Evolutionary conservation across 2,888 invertebrate species (phyloP), one percentile per base, ranked within the genome.

Genomic region (Rhimphoctona megacephalus): DNA sequence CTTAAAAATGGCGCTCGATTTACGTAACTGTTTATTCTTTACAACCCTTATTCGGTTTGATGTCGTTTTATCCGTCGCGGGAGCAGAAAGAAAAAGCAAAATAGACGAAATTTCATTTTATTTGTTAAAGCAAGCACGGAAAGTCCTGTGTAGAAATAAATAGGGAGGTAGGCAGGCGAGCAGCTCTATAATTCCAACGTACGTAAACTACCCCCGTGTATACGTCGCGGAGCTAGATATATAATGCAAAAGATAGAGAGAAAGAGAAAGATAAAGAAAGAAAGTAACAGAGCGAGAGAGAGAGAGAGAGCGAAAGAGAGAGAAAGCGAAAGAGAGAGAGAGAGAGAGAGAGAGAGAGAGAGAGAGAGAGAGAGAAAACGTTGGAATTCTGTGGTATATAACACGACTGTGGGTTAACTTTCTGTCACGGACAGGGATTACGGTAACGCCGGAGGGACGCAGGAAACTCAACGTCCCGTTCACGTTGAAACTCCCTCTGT

Each of bases 401-500:
- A 87, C 86, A 79, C 84, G 79, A 85, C 87, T 85, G 72, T 85
- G 89, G 88, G 89, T 89, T 88, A 89, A 89, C 89, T 89, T 89
- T 89, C 89, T 89, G 89, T 89, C 89, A 89, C 85, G 88, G 81
- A 83, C 89, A 89, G 89, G 78, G 88, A 87, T 83, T 70, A 49
- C 66, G 78, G 61, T 74, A 69, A 81, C 81, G 87, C 88, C 86
- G 85, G 86, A 85, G 87, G 84, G 86, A 86, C 85, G 83, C 67
- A 76, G 82, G 66, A 66, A 87, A 82, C 81, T 79, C 86, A 80
- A 85, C 79, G 81, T 82, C 81, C 78, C 87, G 77, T 87, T 85
- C 79, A 69, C 61, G 78, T 49, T 82, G 70, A 76, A 84, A 84
- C 52, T 74, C 74, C 78, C 77, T 77, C 82, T 77, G 74, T 66